Evolutionary conservation across 1,140 invertebrate genomes (phyloP).

Genomic region (Zaprionus inermis): DNA sequence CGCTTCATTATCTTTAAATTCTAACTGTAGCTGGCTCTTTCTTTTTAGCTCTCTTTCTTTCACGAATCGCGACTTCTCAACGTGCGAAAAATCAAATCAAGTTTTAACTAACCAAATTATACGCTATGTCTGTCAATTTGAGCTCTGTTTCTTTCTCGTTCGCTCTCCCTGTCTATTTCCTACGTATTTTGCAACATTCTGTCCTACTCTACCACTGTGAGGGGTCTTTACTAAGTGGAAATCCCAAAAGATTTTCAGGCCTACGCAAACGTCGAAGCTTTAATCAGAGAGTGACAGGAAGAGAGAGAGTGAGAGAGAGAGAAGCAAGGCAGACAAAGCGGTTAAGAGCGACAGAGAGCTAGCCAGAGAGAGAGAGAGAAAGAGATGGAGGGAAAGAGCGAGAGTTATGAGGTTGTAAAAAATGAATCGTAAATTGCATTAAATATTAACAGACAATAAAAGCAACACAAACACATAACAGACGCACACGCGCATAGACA

Average conservation of each 20-base stretch:
- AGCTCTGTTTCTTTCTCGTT: neutral
- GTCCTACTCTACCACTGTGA: neutral
- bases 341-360: neutral
- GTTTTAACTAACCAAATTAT: neutral
- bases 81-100: neutral
- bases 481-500: constrained; percentile 16
- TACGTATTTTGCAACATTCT: neutral
- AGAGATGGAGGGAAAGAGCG: neutral
- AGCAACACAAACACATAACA: constrained; percentile 14
- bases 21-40: neutral
- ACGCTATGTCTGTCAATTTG: neutral
- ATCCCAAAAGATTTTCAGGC: neutral
- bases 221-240: neutral
- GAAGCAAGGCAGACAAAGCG: neutral
- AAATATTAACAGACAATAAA: constrained; percentile 82
- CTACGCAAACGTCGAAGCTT: neutral
- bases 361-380: neutral
- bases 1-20: too few species aligned
- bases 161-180: neutral
- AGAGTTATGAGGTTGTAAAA: constrained; percentile 77
- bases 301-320: neutral
- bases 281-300: neutral
- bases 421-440: constrained; percentile 81
- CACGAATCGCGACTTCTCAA: neutral
- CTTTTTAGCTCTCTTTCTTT: neutral